Base-by-base conservation (phyloP, 2,888 invertebrate species). In the Lasius platythorax region DNA sequence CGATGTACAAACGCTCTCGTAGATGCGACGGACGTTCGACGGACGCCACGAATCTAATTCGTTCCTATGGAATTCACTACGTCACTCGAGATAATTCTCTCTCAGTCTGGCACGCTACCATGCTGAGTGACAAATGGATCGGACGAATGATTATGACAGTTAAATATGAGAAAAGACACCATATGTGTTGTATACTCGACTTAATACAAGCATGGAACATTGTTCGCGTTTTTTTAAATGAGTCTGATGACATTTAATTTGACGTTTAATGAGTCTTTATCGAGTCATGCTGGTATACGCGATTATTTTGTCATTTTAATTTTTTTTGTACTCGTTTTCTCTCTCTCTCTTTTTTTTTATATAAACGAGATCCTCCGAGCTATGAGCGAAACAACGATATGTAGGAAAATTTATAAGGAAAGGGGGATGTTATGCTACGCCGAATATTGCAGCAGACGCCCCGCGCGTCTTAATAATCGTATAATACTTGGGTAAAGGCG, bases 391-490 rank as follows among this genome's bases (percentile, higher is more conserved):
- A 81, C 87, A 87, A 82, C 78, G 82, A 85, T 56, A 73, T 75
- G 58, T 75, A 28, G 43, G 30, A 46, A 58, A 61, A 72, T 72
- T 28, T 33, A 33, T 11, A 68, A 73, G 78, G 8, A 12, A 12
- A 58, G 68, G 76, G 64, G 72, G 28, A 53, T n/a, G 61, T 58
- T 33, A 11, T 18, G 33, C 6, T 43, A 37, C 40, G 30, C n/a
- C 46, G 64, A 84, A 87, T 85, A 86, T 86, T 86, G 73, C 85
- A 50, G 73, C 74, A 66, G 63, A 74, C 61, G 28, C 43, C 82
- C 68, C n/a, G 28, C 79, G 85, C 56, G 75, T 85, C 89, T 90
- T 87, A 89, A 90, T 90, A 89, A 90, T 89, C 90, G 78, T 85
- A 87, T 90, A 88, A 90, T 75, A 78, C 83, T 46, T 46, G 37